Conservation (phyloP, 1,140 invertebrate genomes). For the Orchesella cincta region DNA sequence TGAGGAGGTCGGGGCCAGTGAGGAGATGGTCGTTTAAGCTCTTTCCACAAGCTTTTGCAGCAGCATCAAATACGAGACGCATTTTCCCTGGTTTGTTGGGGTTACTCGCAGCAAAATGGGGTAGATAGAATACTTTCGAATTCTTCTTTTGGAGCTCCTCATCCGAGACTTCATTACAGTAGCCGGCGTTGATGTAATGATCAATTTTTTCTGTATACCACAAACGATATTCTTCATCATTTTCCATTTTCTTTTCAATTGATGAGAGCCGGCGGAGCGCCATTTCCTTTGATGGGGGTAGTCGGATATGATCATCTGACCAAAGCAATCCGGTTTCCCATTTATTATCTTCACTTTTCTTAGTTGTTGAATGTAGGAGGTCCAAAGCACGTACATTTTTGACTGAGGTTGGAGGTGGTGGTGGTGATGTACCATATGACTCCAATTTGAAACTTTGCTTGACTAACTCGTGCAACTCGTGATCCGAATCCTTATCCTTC, state of each 20-base stretch:
- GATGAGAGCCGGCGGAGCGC: not conserved
- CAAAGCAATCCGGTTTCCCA: constrained; percentile 36
- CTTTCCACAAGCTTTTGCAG: constrained; percentile 41
- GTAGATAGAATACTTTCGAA: not conserved
- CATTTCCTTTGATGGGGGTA: not conserved
- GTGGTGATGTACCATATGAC: constrained; percentile 1
- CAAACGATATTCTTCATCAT: not conserved
- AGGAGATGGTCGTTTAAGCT: constrained; percentile 49
- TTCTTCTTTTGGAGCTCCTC: not conserved
- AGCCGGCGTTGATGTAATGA: not conserved
- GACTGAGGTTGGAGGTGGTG: not conserved
- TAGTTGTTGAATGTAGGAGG: not conserved
- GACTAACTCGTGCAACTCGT: constrained; percentile 6
- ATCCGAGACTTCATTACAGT: not conserved
- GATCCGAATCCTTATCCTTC: not conserved
- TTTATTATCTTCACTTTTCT: not conserved
- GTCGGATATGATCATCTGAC: not conserved
- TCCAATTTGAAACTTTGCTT: constrained; percentile 38
- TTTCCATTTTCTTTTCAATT: not conserved
- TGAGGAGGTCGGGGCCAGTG: not conserved
- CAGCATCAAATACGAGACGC: constrained; percentile 52
- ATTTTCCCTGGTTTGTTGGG: constrained; percentile 50
- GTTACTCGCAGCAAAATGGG: constrained; percentile 49
- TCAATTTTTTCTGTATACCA: not conserved
- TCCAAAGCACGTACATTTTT: not conserved